Evolutionary conservation across 2,888 invertebrate genomes (phyloP), one percentile per base, ranked within the genome.

Genomic region (Melinopterus prodromus): DNA sequence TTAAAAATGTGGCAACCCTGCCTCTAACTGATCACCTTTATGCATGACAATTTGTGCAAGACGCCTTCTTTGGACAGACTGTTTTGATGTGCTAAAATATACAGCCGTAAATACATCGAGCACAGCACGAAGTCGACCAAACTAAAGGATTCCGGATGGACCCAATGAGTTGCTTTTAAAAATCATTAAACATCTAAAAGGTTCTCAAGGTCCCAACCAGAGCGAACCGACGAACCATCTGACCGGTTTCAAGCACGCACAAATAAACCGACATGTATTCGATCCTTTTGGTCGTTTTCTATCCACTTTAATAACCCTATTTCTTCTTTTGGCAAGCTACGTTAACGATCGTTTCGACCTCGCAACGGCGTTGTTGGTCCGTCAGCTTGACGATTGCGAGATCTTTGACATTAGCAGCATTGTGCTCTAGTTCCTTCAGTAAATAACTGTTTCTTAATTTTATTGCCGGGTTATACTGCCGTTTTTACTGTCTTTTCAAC

Each of bases 391-490:
- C 69, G 26, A 74, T 76, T 70, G 71, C 78, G 71, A 78, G 78
- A 77, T 78, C 81, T 81, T 81, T 53, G 53, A 53, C 53, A 53
- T 53, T 53, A 12, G 53, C 53, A 53, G 53, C 53, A 53, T 53
- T 53, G 53, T 53, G 53, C 53, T 53, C 53, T 53, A 53, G 53
- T 53, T 53, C 53, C 53, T 53, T 53, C 26, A 53, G 53, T 12
- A 53, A 53, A 53, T 82, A 81, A 80, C 80, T 70, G 81, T 77
- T 53, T 53, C 53, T 53, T 53, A 53, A 53, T 53, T 53, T 53
- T 81, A 77, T 81, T 81, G 71, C 69, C 78, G 76, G 37, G 82
- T 83, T 83, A 82, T 83, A 83, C 77, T 71, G 79, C 80, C 76
- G 76, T 81, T 82, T 83, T 82, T 81, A 82, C 81, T 74, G 70